Conservation (phyloP, 2,113 vertebrate species). For the Bambusicola thoracicus region DNA sequence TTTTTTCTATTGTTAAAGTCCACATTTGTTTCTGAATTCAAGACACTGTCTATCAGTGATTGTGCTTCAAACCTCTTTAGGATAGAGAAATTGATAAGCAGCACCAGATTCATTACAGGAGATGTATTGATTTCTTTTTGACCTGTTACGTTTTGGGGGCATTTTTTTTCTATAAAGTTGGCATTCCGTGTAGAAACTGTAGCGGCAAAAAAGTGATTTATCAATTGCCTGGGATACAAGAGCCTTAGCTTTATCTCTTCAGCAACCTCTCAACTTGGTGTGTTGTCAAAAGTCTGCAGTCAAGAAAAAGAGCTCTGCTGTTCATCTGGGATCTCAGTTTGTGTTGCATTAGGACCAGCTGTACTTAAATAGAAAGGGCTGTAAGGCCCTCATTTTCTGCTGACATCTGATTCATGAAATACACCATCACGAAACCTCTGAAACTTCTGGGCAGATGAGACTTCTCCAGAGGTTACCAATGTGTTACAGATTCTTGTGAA, state of each 20-base stretch:
- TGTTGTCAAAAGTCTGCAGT: neutral
- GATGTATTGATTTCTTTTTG: neutral
- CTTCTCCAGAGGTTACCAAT: neutral
- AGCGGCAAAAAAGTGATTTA: neutral
- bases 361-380: neutral
- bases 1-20: neutral
- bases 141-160: neutral
- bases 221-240: neutral
- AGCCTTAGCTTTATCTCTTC: neutral
- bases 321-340: neutral
- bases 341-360: neutral
- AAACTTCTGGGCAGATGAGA: neutral
- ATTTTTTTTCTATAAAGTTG: neutral
- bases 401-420: neutral
- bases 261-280: neutral
- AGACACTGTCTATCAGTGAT: neutral
- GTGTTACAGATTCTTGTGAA: neutral
- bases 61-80: neutral
- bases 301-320: neutral
- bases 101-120: neutral
- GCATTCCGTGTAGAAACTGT: neutral
- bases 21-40: neutral
- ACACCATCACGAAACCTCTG: neutral
- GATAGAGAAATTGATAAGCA: neutral
- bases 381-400: neutral